These are phyloP conservation scores for Atractosteus spatula DNA, from an alignment of 2,113 vertebrate species.

Conservation along the genomic window DNA sequence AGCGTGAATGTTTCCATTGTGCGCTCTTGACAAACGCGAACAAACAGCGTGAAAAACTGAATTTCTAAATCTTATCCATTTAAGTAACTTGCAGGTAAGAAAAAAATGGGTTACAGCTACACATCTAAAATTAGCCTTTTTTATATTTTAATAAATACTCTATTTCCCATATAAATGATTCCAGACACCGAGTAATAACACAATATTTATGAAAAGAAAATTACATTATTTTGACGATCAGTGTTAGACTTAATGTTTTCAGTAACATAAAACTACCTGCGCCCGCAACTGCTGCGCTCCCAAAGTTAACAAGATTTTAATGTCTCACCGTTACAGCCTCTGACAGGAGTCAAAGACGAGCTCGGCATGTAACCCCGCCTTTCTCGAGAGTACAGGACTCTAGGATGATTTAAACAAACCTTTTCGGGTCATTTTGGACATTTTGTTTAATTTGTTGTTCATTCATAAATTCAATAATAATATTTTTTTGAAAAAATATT, in stretches of 20 bases:
- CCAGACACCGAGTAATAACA: neutral
- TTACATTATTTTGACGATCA: too few relatives aligned
- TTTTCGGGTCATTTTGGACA: too few relatives aligned
- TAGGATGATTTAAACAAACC: too few relatives aligned
- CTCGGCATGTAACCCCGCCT: conserved; percentile 11
- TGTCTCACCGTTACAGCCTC: neutral
- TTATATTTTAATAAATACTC: neutral
- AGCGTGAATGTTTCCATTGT: conserved; percentile 62
- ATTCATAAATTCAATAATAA: neutral
- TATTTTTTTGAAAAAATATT: neutral
- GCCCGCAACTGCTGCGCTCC: neutral
- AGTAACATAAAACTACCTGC: neutral
- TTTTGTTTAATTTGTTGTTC: neutral
- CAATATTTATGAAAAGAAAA: too few relatives aligned
- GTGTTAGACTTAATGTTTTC: too few relatives aligned
- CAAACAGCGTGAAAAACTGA: neutral
- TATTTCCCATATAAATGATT: neutral
- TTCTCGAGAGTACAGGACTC: neutral
- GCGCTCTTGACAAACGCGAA: neutral
- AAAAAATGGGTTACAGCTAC: neutral
- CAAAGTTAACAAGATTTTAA: neutral
- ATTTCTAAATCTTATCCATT: neutral
- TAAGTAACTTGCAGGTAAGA: conserved; percentile 2
- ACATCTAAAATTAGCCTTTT: neutral
- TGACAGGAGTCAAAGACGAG: neutral